Conservation (phyloP, 2,113 vertebrate genomes). For the Felis chaus region DNA sequence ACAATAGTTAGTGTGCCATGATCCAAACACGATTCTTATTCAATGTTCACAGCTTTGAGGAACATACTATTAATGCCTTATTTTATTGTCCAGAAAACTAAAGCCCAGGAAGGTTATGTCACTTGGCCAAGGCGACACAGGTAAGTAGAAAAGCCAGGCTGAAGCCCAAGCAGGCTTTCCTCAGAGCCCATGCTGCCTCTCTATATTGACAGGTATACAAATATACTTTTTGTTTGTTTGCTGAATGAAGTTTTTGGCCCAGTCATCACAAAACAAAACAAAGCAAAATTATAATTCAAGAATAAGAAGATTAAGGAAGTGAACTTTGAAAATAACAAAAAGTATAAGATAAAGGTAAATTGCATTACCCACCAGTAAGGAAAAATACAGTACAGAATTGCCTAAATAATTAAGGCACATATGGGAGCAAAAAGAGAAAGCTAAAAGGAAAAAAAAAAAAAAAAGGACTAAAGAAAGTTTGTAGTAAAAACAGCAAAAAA, state of each 20-base stretch:
- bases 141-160: neutral
- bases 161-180: neutral
- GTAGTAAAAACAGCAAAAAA: neutral
- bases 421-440: neutral
- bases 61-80: neutral
- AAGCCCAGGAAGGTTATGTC: neutral
- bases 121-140: neutral
- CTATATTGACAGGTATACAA: neutral
- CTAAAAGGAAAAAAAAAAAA: neutral
- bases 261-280: conserved; percentile 17
- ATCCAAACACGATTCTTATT: neutral
- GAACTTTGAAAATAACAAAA: neutral
- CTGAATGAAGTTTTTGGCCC: neutral
- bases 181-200: neutral
- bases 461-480: neutral
- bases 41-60: neutral
- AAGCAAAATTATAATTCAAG: neutral
- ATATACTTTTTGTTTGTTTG: neutral
- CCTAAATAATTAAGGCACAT: neutral
- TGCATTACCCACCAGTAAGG: neutral
- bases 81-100: neutral
- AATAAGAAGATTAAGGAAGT: neutral
- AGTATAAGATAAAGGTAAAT: neutral
- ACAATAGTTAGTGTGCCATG: neutral
- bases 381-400: neutral